Percentiles rank a stretch among this genome's conserved stretches.
Conservation (phyloP, 2,888 invertebrate genomes). For the Acrobasis suavella region DNA sequence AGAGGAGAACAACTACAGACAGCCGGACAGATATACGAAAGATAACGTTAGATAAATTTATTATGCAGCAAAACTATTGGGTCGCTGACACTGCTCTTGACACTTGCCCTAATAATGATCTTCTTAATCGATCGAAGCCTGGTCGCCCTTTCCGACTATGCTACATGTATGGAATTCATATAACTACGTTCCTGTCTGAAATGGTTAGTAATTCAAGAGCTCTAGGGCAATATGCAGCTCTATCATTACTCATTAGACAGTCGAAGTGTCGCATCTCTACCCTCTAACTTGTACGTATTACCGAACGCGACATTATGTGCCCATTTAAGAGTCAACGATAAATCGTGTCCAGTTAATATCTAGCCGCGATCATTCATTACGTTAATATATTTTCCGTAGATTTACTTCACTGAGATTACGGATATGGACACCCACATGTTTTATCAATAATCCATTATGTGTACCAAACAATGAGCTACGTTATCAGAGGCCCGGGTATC, state of each 20-base stretch:
- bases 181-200: too few species aligned
- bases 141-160: too few species aligned
- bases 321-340: slow-evolving; percentile 20
- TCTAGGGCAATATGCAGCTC: too few species aligned
- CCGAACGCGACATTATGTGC: slow-evolving; percentile 11
- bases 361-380: slow-evolving; percentile 69
- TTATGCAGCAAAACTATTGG: too few species aligned
- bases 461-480: slow-evolving; percentile 75
- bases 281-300: neutral
- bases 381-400: slow-evolving; percentile 59
- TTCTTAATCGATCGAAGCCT: too few species aligned
- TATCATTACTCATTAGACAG: neutral
- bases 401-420: slow-evolving; percentile 69
- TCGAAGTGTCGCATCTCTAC: neutral
- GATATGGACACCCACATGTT: slow-evolving; percentile 78
- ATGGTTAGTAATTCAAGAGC: too few species aligned
- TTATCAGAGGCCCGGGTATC: slow-evolving; percentile 70
- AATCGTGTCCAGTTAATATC: slow-evolving; percentile 67
- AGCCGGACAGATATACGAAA: too few species aligned
- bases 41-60: too few species aligned
- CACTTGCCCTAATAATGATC: too few species aligned
- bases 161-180: too few species aligned
- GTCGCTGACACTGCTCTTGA: too few species aligned
- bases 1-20: too few species aligned
- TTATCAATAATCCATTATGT: slow-evolving; percentile 82